Percentiles rank a stretch among this genome's conserved stretches.
phyloP scores from a whole-genome alignment of 2,113 vertebrate species.

The Gadus macrocephalus region DNA sequence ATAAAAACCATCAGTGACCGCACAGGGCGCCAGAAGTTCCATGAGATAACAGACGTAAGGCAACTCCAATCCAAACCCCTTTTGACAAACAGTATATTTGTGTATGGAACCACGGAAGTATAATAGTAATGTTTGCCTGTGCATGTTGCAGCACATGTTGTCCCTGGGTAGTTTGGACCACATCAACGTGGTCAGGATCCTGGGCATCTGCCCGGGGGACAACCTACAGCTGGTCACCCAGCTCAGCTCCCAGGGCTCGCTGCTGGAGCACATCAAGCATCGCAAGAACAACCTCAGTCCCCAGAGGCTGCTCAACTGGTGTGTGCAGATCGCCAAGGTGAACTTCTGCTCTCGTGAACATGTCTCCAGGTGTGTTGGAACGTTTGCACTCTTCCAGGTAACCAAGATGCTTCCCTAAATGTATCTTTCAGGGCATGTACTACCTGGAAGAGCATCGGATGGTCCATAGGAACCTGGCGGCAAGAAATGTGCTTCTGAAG shows the following conservation, averaged over 20 bases:
- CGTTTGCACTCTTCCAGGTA: neutral
- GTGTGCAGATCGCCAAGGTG: conserved; percentile 95
- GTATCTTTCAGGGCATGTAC: conserved; percentile 83
- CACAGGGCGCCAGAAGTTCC: conserved; percentile 80
- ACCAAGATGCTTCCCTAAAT: neutral
- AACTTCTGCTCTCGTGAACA: conserved; percentile 13
- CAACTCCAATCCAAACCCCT: neutral
- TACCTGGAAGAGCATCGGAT: conserved; percentile 91
- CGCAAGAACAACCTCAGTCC: conserved; percentile 74
- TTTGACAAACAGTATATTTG: neutral
- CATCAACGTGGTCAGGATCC: conserved; percentile 79
- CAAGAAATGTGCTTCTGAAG: conserved; percentile 78
- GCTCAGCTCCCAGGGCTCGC: conserved; percentile 81
- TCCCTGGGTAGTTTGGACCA: conserved; percentile 86
- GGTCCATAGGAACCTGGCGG: conserved; percentile 89
- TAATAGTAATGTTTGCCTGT: neutral
- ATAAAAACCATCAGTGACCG: conserved; percentile 88
- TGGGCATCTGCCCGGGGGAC: conserved; percentile 85
- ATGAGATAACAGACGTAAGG: conserved; percentile 82
- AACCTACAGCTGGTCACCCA: conserved; percentile 86
- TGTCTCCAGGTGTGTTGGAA: neutral
- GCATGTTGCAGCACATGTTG: conserved; percentile 80
- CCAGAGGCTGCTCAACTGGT: conserved; percentile 94
- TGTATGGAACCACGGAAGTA: too few species aligned
- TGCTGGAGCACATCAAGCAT: conserved; percentile 84